A percentile compares a stretch with the other conserved stretches of the same genome.
Evolutionary conservation across 2,888 invertebrate species (phyloP).

Genomic region (Gortyna flavago): DNA sequence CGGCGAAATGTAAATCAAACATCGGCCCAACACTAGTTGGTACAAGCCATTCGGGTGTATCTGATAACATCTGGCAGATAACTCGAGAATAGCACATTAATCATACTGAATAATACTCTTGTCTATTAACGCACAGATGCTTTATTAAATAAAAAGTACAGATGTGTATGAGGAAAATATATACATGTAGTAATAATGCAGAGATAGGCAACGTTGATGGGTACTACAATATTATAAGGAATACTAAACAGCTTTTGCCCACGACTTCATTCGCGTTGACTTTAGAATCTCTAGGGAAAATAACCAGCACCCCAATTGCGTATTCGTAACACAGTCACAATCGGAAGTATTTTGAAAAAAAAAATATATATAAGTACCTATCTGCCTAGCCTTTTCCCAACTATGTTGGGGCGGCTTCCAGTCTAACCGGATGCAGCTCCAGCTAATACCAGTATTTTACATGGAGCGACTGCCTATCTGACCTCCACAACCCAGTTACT

Average conservation of each 20-base stretch:
- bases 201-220: neutral
- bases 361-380: no score
- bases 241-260: neutral
- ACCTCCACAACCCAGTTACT: no score
- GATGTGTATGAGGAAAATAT: constrained; percentile 16
- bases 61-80: constrained; percentile 77
- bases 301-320: neutral
- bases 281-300: neutral
- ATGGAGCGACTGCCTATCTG: no score
- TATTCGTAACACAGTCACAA: neutral
- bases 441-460: no score
- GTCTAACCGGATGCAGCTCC: no score
- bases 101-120: constrained; percentile 60
- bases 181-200: neutral
- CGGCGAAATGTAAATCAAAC: neutral
- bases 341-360: no score
- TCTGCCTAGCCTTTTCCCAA: no score
- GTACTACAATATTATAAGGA: neutral
- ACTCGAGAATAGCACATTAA: constrained; percentile 72
- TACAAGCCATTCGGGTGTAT: constrained; percentile 44
- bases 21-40: constrained; percentile 35
- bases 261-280: neutral
- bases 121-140: constrained; percentile 33
- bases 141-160: constrained; percentile 45
- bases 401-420: no score